Conservation (phyloP, 1,140 invertebrate genomes). For the Magallana angulata region DNA sequence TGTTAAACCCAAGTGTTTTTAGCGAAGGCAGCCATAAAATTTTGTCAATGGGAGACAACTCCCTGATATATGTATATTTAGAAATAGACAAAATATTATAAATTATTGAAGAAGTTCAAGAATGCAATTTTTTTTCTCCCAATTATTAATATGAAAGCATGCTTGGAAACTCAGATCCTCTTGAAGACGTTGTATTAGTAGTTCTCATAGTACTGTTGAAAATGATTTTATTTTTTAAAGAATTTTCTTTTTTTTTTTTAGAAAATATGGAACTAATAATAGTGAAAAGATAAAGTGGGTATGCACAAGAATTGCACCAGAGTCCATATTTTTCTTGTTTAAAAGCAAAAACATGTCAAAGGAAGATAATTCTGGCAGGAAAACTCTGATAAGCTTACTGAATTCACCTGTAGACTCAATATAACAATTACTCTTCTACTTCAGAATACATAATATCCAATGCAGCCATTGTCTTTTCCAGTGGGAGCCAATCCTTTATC, state of each 20-base stretch:
- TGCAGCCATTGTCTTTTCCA: not conserved
- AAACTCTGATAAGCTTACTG: not conserved
- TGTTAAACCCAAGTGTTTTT: slow-evolving; percentile 29
- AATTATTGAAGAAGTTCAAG: not conserved
- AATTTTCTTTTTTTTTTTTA: no score
- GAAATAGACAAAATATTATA: not conserved
- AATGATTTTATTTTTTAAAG: no score
- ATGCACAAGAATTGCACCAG: no score
- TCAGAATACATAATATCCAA: not conserved
- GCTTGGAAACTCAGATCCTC: no score
- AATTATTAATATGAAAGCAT: no score
- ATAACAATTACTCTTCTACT: not conserved
- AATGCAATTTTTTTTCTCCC: no score
- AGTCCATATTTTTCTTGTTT: slow-evolving; percentile 5
- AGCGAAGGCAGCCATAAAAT: not conserved
- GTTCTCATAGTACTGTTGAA: no score
- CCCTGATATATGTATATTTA: not conserved
- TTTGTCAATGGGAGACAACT: slow-evolving; percentile 17
- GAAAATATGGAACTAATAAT: no score
- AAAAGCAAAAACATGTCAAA: slow-evolving; percentile 1
- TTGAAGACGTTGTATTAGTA: no score
- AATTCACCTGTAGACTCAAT: not conserved
- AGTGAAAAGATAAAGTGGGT: no score
- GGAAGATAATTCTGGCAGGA: not conserved
- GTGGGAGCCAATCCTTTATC: not conserved